These are phyloP conservation scores for Scaptomyza caliginosa DNA, from an alignment of 2,888 invertebrate genomes.

Conservation along the genomic window DNA sequence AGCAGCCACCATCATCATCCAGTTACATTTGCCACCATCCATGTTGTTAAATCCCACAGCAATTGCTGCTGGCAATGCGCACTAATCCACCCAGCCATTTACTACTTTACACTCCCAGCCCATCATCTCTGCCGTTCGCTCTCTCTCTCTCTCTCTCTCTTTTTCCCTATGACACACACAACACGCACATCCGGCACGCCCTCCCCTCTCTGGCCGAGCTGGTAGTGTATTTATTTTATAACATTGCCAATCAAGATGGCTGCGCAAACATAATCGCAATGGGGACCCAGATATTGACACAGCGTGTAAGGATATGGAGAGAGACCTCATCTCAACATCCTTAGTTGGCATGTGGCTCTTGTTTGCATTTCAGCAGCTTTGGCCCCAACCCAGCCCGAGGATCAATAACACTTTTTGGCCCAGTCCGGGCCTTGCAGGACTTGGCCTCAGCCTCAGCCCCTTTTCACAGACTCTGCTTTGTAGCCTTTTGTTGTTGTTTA, in stretches of 20 bases:
- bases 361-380: conserved; percentile 69
- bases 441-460: conserved; percentile 4
- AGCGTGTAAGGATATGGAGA: conserved; percentile 14
- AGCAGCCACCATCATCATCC: conserved; percentile 28
- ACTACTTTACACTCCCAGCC: conserved; percentile 32
- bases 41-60: conserved; percentile 72
- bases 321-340: conserved; percentile 38
- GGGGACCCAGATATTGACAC: conserved; percentile 57
- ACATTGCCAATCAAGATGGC: conserved; percentile 85
- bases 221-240: conserved; percentile 84
- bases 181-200: conserved; percentile 62
- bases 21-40: conserved; percentile 52
- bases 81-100: conserved; percentile 66
- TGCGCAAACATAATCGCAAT: conserved; percentile 84
- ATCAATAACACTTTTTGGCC: conserved; percentile 81
- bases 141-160: not conserved
- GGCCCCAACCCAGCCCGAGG: conserved; percentile 53
- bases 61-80: conserved; percentile 73
- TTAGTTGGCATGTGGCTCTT: conserved; percentile 43
- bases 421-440: conserved; percentile 59
- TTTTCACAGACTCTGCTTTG: conserved; percentile 23
- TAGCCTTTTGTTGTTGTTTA: conserved; percentile 70
- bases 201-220: conserved; percentile 33
- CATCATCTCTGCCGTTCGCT: not conserved
- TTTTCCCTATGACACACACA: conserved; percentile 19